These are phyloP conservation scores for Nephrotoma appendiculata DNA, from an alignment of 2,888 invertebrate species.

Conservation along the genomic window DNA sequence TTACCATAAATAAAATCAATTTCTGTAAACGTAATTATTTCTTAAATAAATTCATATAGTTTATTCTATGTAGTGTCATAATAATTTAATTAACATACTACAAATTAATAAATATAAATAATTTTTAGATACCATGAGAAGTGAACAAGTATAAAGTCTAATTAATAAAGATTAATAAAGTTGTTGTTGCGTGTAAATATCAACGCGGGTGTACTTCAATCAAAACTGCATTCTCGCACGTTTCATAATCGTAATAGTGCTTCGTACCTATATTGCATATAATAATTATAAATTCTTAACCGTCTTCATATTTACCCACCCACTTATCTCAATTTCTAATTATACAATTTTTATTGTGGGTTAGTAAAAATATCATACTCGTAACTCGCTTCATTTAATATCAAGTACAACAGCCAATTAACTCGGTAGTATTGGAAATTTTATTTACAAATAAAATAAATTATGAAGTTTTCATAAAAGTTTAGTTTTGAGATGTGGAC, in stretches of 20 bases:
- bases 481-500: not conserved
- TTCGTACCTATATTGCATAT: too few species aligned
- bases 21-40: not conserved
- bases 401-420: not conserved
- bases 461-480: not conserved
- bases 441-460: not conserved
- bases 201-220: not conserved
- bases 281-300: not conserved
- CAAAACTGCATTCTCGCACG: too few species aligned
- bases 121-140: not conserved
- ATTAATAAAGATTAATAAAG: not conserved
- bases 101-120: not conserved
- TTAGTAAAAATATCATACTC: not conserved
- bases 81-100: not conserved
- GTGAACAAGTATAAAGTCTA: not conserved
- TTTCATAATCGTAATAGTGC: too few species aligned
- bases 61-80: not conserved
- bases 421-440: not conserved
- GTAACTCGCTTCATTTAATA: not conserved
- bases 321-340: not conserved
- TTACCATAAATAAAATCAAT: not conserved
- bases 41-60: not conserved
- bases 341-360: not conserved
- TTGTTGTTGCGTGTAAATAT: not conserved
- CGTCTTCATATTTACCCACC: not conserved